phyloP scores from a whole-genome alignment of 1,140 invertebrate species.

The Agrilus planipennis region DNA sequence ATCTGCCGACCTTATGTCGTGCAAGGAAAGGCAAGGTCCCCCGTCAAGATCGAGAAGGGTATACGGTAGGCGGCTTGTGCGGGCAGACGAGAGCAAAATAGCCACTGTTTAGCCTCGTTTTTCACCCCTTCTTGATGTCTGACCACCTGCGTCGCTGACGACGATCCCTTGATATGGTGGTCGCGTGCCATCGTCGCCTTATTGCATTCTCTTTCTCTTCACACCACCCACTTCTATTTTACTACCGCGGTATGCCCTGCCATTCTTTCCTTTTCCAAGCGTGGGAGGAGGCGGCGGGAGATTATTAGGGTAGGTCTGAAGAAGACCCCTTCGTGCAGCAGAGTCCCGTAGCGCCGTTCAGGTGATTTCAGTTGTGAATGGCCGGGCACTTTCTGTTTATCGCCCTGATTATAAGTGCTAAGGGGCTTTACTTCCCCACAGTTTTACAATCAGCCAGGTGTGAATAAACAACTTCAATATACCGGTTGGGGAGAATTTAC shows the following conservation, averaged over 20 bases:
- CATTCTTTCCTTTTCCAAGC: background rate
- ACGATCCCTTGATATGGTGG: background rate
- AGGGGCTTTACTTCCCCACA: too few relatives aligned
- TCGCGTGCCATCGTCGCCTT: background rate
- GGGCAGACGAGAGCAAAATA: too few relatives aligned
- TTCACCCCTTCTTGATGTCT: background rate
- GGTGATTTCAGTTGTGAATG: constrained; percentile 3
- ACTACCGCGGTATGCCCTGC: background rate
- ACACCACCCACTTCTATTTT: too few relatives aligned
- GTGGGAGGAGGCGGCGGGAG: constrained; percentile 7
- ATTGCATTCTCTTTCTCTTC: background rate
- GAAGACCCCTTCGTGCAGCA: constrained; percentile 6
- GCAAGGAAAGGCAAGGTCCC: too few relatives aligned
- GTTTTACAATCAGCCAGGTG: too few relatives aligned
- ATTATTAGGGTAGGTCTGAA: constrained; percentile 9
- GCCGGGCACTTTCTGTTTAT: constrained; percentile 6
- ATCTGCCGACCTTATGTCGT: too few relatives aligned
- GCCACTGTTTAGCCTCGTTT: too few relatives aligned
- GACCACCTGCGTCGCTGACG: background rate
- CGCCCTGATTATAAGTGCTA: constrained; percentile 1
- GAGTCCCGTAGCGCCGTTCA: constrained; percentile 1
- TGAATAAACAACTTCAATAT: too few relatives aligned
- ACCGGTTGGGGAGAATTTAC: too few relatives aligned
- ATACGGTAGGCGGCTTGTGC: too few relatives aligned
- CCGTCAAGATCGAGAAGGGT: too few relatives aligned